Conservation (phyloP, 2,113 vertebrate genomes). For the Psammodynastes pulverulentus region DNA sequence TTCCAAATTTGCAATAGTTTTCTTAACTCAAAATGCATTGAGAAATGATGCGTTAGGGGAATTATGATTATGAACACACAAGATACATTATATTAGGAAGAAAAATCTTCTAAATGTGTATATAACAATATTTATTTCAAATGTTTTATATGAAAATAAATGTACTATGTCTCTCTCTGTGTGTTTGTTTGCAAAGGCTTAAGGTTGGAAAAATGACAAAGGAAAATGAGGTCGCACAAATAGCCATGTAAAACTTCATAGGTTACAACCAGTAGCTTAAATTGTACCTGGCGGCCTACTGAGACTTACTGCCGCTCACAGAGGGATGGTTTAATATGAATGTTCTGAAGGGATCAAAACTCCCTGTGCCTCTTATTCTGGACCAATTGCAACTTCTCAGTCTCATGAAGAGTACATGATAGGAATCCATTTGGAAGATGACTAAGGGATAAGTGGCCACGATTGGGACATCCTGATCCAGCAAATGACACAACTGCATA, state of each 20-base stretch:
- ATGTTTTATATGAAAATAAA: not conserved
- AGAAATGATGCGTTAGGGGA: not conserved
- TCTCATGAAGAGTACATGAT: not conserved
- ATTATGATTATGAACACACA: not conserved
- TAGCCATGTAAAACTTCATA: not conserved
- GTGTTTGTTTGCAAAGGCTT: not conserved
- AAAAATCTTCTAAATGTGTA: not conserved
- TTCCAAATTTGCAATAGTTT: not conserved
- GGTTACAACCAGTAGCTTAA: not conserved
- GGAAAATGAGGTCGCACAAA: not conserved
- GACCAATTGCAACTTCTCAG: not conserved
- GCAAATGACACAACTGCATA: not conserved
- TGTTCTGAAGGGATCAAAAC: not conserved
- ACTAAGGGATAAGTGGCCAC: not conserved
- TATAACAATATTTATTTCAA: not conserved
- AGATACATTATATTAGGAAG: not conserved
- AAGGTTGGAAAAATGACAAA: not conserved
- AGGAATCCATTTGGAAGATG: not conserved
- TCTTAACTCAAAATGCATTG: not conserved
- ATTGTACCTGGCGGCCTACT: not conserved
- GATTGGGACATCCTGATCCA: not conserved
- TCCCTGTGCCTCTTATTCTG: not conserved
- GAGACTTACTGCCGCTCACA: not conserved
- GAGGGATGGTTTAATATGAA: not conserved
- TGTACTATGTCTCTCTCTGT: too few relatives aligned